These are phyloP conservation scores for Enteromius anoplus DNA, from an alignment of 2,797 vertebrate genomes.

Conservation along the genomic window DNA sequence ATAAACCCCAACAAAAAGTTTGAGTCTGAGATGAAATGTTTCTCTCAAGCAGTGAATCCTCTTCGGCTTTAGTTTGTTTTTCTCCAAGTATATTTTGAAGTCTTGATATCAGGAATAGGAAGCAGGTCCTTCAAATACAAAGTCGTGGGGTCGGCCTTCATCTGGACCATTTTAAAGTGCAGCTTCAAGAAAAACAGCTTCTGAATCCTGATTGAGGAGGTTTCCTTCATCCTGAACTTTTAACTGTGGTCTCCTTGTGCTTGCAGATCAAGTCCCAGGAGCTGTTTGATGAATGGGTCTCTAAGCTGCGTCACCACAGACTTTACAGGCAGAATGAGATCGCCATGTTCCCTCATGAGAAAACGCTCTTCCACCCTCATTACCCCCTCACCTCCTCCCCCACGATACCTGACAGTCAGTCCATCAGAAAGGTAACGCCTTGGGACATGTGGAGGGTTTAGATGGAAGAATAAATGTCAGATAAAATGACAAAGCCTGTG, in stretches of 20 bases:
- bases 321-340: constrained; percentile 97
- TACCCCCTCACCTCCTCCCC: constrained; percentile 78
- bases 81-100: background rate
- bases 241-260: constrained; percentile 39
- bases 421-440: constrained; percentile 80
- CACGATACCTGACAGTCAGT: constrained; percentile 75
- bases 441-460: background rate
- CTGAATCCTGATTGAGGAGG: background rate
- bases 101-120: constrained; percentile 2
- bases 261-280: constrained; percentile 93
- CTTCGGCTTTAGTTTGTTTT: background rate
- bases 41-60: background rate
- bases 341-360: constrained; percentile 87
- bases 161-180: background rate
- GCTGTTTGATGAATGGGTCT: constrained; percentile 96
- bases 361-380: constrained; percentile 84
- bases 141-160: background rate
- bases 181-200: constrained; percentile 1
- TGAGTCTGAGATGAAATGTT: background rate
- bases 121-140: background rate
- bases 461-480: constrained; percentile 4
- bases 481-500: background rate
- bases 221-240: background rate
- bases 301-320: constrained; percentile 92
- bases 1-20: background rate